Evolutionary conservation across 1,140 invertebrate genomes (phyloP), one percentile per base, ranked within the genome.

Genomic region (Micrasema minimum): DNA sequence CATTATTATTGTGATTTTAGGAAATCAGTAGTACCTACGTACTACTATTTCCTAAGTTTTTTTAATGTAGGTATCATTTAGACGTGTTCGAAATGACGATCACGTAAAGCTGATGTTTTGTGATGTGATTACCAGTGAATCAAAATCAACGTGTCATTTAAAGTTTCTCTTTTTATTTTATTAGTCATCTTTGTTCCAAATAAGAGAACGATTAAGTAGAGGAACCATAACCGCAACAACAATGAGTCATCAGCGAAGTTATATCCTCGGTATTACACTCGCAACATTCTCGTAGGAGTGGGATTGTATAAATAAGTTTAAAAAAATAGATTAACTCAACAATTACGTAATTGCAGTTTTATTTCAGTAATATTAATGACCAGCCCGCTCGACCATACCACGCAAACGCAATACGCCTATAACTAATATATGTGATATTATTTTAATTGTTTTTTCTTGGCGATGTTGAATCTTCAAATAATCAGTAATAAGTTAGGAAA

Each of bases 311-410:
- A 23, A 12, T 31, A 55, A 4, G 2, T 23, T 26, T n/a, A 11
- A 37, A 14, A 23, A 55, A 11, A 38, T 23, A 59, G 55, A 59
- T 59, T 41, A 59, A 22, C 14, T 20, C 20, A 12, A 43, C n/a
- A 59, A 20, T 59, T 59, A 38, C 37, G 55, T 20, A 59, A 59
- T 59, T 41, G 18, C 11, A 41, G 55, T 2, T 35, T 41, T 9
- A 59, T 41, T 41, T 59, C 38, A 41, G 22, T 41, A 41, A 59
- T 59, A 41, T 59, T 59, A 41, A 59, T 38, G 35, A 59, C 37
- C 55, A 22, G 26, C 26, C n/a, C 55, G 37, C 55, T 22, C 26
- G 26, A 31, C 51, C 51, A 37, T 55, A 23, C 20, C 26, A 59
- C 20, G 26, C 26, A n/a, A n/a, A n/a, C n/a, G 26, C 7, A 4